Evolutionary conservation across 1,140 invertebrate genomes (phyloP).

Genomic region (Helicoverpa armigera): DNA sequence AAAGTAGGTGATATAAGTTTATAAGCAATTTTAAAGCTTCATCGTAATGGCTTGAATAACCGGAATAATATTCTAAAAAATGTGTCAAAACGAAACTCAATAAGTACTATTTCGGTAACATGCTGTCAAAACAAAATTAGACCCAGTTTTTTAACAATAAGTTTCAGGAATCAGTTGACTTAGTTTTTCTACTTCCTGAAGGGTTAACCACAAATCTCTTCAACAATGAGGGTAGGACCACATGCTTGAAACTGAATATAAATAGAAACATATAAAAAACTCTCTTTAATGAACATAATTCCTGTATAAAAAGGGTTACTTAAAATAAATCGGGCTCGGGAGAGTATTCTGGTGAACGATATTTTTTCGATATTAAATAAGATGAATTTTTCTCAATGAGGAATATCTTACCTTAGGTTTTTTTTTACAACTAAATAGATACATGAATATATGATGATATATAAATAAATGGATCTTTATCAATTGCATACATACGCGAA

Average conservation of each 20-base stretch:
- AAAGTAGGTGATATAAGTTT: no score
- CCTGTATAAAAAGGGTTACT: conserved; percentile 81
- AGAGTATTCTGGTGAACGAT: conserved; percentile 45
- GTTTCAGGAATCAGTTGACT: conserved; percentile 52
- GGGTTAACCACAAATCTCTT: conserved; percentile 64
- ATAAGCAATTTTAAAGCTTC: no score
- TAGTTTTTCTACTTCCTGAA: conserved; percentile 67
- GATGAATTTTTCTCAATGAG: not conserved
- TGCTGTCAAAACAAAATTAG: not conserved
- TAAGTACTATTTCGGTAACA: not conserved
- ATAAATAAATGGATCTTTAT: no score
- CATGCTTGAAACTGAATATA: conserved; percentile 70
- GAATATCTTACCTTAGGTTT: no score
- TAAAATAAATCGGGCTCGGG: conserved; percentile 69
- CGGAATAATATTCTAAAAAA: no score
- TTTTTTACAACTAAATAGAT: no score
- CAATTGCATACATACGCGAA: no score
- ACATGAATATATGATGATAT: no score
- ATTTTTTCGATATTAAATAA: conserved; percentile 39
- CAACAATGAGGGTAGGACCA: conserved; percentile 69
- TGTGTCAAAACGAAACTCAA: no score
- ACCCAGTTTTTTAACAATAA: conserved; percentile 17
- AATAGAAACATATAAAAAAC: conserved; percentile 83
- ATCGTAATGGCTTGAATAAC: no score
- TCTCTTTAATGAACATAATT: conserved; percentile 84